Evolutionary conservation across 1,140 invertebrate species (phyloP).

Genomic region (Drosophila micromelanica): DNA sequence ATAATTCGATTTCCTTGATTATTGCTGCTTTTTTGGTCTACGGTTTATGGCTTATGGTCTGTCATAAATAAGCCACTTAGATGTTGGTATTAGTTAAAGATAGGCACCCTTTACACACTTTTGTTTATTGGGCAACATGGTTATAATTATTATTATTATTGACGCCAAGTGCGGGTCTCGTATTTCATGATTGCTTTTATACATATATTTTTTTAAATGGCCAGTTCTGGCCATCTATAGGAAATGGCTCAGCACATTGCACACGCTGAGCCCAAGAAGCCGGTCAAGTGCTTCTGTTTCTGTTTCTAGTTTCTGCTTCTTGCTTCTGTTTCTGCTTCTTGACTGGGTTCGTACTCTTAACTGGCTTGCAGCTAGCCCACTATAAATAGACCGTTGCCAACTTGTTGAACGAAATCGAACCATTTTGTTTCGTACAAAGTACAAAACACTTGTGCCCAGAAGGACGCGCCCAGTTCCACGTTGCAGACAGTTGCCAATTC

Average conservation of each 20-base stretch:
- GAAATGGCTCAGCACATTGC: constrained; percentile 45
- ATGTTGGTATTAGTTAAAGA: constrained; percentile 7
- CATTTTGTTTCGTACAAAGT: constrained; percentile 22
- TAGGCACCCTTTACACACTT: constrained; percentile 23
- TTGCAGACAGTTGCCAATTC: constrained; percentile 9
- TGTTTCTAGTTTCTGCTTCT: not conserved
- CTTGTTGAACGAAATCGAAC: constrained; percentile 53
- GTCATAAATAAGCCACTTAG: constrained; percentile 23
- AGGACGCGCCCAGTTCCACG: constrained; percentile 31
- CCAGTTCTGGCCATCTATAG: constrained; percentile 8
- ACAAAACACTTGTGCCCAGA: constrained; percentile 14
- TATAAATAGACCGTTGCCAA: constrained; percentile 50
- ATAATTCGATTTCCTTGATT: constrained; percentile 38
- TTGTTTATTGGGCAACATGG: constrained; percentile 44
- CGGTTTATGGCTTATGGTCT: not conserved
- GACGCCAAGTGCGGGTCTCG: constrained; percentile 19
- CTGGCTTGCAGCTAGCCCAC: constrained; percentile 24
- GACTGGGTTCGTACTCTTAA: constrained; percentile 12
- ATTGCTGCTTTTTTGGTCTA: constrained; percentile 12
- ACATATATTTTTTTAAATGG: constrained; percentile 3
- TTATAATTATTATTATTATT: constrained; percentile 30
- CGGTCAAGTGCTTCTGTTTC: constrained; percentile 25
- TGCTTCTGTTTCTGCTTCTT: not conserved
- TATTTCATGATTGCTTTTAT: constrained; percentile 42
- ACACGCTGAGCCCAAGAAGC: constrained; percentile 27